Evolutionary conservation across 2,113 vertebrate genomes (phyloP).

Genomic region (Anthoscopus minutus): DNA sequence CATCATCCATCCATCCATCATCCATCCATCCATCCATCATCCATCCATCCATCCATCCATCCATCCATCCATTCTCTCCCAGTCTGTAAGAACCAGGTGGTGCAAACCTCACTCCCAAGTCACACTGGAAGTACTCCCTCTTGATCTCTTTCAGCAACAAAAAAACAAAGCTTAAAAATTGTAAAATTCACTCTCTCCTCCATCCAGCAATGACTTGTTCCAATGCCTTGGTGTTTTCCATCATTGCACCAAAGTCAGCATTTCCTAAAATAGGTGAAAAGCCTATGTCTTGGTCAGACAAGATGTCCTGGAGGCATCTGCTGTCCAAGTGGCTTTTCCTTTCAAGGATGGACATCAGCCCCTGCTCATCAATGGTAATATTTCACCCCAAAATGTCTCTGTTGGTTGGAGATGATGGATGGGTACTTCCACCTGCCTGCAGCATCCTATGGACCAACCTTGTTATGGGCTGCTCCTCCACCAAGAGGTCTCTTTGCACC

Average conservation of each 20-base stretch:
- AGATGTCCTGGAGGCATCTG: not conserved
- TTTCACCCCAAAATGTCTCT: not conserved
- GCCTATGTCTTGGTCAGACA: not conserved
- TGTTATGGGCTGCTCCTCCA: not conserved
- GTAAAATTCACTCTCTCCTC: not conserved
- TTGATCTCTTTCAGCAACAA: not conserved
- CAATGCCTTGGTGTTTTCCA: not conserved
- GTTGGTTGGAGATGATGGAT: not conserved
- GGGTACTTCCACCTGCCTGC: rapidly evolving
- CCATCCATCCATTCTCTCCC: not conserved
- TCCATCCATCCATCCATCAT: not conserved
- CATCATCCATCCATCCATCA: not conserved
- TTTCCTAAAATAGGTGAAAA: not conserved
- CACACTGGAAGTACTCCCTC: not conserved
- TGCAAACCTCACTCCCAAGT: not conserved
- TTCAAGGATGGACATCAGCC: not conserved
- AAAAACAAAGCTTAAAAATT: not conserved
- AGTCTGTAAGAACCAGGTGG: not conserved
- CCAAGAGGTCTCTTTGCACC: not conserved
- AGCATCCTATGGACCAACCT: not conserved
- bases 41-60: not conserved
- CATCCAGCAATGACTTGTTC: not conserved
- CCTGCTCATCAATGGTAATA: rapidly evolving
- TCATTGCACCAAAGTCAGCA: no score
- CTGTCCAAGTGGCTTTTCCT: not conserved